Base-by-base conservation (phyloP, 2,797 vertebrate species). In the Acomys russatus region DNA sequence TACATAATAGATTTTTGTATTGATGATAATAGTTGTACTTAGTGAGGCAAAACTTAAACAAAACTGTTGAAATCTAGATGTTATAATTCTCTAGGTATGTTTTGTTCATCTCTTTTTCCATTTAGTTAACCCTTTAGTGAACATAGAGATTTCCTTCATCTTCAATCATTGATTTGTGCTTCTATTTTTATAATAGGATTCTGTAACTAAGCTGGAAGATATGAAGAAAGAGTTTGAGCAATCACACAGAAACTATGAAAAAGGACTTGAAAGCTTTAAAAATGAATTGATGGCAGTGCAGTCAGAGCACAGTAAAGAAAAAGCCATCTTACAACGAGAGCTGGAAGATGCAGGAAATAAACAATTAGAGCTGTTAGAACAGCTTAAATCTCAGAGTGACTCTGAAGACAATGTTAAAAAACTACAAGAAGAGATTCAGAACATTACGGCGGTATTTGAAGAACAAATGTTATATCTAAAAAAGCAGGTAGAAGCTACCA, bases 141-240 rank as follows among this genome's bases (percentile, higher is more conserved):
- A 28, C 10, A 18, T 33, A 86, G 12, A 23, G 23, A 1, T 87
- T 94, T 78, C 49, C 90, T 96, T 93, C 64, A 1, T 88, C 83
- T 90, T 76, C 61, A n/a, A 28, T 92, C 80, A 94, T 95, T 98
- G 96, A 96, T 95, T 80, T 93, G 4, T 90, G 64, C 88, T 10
- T 91, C 28, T 96, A 66, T 98, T 98, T 98, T 96, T 92, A 93
- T 97, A 99, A 94, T 97, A 99, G 99, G 98, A 98, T 97, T 98
- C 98, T 63, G 33, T 93, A 89, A 97, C 96, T 90, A 98, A 99
- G 93, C 94, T 98, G 38, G 97, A 98, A 76, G 98, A 95, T 83
- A 93, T 99, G 73, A 99, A 99, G 90, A 98, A 98, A 94, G 97
- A 99, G 80, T 98, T 99, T 96, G 98, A 99, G 44, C 97, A 97